A percentile compares a stretch with the other conserved stretches of the same genome.
Conservation (phyloP, 2,888 invertebrate genomes). For the Diarsia rubi region DNA sequence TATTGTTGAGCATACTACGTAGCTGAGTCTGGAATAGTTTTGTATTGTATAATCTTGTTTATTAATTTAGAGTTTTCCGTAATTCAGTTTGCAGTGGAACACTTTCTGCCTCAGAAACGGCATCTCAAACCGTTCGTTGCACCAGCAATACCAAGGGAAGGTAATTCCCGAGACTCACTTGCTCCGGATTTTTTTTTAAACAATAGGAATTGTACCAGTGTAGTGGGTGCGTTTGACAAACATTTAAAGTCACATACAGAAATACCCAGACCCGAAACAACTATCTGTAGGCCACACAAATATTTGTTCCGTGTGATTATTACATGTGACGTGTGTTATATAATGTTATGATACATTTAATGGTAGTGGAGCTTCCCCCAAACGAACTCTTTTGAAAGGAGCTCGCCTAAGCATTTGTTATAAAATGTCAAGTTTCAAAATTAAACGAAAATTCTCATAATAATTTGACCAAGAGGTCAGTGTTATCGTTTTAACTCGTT, state of each 20-base stretch:
- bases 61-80: background rate
- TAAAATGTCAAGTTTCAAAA: conserved; percentile 41
- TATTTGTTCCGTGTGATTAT: too few relatives aligned
- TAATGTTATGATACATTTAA: background rate
- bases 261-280: too few relatives aligned
- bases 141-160: too few relatives aligned
- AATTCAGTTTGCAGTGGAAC: background rate
- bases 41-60: background rate
- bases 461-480: conserved; percentile 43
- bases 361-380: background rate
- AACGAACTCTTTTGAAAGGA: conserved; percentile 3
- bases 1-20: background rate
- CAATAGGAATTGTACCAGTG: too few relatives aligned
- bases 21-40: background rate
- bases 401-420: background rate
- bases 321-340: background rate
- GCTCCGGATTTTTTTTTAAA: too few relatives aligned
- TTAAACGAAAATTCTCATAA: conserved; percentile 30
- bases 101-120: too few relatives aligned
- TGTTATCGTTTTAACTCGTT: conserved; percentile 40
- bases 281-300: too few relatives aligned
- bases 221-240: too few relatives aligned
- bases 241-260: too few relatives aligned
- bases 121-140: too few relatives aligned
- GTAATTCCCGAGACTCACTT: too few relatives aligned